A percentile compares a stretch with the other conserved stretches of the same genome.
phyloP scores from a whole-genome alignment of 2,797 vertebrate species.

The Falco columbarius region DNA sequence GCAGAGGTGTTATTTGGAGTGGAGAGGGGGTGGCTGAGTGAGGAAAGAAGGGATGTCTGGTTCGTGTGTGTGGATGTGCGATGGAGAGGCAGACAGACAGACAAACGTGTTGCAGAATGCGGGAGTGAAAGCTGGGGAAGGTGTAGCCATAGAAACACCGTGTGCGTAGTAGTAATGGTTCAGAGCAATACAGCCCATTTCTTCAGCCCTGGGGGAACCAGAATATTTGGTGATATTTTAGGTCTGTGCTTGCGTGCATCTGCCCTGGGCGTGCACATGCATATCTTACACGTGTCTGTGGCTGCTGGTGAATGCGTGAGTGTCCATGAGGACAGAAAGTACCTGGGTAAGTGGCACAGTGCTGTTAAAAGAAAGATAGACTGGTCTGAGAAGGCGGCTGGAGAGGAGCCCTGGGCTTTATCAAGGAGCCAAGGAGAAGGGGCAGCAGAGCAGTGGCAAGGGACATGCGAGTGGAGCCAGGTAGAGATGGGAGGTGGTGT shows the following conservation, averaged over 20 bases:
- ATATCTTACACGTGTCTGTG: not conserved
- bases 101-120: not conserved
- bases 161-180: not conserved
- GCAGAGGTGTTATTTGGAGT: not conserved
- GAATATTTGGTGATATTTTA: not conserved
- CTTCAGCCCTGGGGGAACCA: not conserved
- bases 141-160: slow-evolving; percentile 57
- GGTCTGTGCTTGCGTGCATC: not conserved
- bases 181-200: not conserved
- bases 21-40: not conserved
- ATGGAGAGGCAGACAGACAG: not conserved
- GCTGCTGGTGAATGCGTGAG: not conserved
- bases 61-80: accelerated
- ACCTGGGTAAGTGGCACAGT: not conserved
- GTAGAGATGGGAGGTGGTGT: not conserved
- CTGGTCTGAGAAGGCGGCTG: not conserved
- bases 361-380: not conserved
- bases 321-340: not conserved
- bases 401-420: not conserved
- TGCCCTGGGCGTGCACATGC: not conserved
- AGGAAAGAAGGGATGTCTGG: not conserved
- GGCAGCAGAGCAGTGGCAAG: not conserved
- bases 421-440: not conserved
- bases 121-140: not conserved
- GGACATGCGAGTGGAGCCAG: not conserved